A percentile compares a stretch with the other conserved stretches of the same genome.
Evolutionary conservation across 2,113 vertebrate species (phyloP).

Genomic region (Isichthys henryi): DNA sequence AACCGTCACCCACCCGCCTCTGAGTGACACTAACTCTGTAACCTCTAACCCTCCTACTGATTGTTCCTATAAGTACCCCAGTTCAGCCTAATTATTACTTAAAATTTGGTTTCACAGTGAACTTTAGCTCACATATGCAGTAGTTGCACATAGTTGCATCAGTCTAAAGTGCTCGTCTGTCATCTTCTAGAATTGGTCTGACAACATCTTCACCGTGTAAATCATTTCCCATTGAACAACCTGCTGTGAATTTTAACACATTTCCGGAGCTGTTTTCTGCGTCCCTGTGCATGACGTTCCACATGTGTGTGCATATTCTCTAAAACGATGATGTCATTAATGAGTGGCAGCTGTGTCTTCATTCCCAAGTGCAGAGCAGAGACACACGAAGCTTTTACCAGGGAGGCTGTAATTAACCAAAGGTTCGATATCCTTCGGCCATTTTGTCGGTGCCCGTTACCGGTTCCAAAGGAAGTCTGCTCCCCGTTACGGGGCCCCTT

Average conservation of each 20-base stretch:
- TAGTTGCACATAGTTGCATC: slow-evolving; percentile 9
- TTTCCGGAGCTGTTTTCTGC: not conserved
- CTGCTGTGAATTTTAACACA: not conserved
- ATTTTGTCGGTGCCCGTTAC: not conserved
- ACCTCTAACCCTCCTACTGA: not conserved
- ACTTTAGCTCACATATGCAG: not conserved
- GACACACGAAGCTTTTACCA: not conserved
- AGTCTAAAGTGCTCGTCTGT: not conserved
- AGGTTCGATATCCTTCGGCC: not conserved
- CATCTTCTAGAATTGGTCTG: not conserved
- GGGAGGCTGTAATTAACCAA: not conserved
- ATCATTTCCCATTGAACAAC: not conserved
- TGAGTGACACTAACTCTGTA: too few relatives aligned
- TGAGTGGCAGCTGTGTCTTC: not conserved
- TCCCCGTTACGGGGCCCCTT: not conserved
- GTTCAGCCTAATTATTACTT: not conserved
- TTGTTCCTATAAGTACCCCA: not conserved
- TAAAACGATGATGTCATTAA: not conserved
- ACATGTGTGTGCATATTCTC: not conserved
- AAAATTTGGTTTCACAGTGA: not conserved
- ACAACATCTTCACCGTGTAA: not conserved
- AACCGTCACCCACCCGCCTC: not conserved
- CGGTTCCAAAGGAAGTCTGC: not conserved
- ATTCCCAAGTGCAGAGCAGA: not conserved
- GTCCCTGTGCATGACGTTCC: not conserved